A percentile compares a stretch with the other conserved stretches of the same genome.
phyloP scores from a whole-genome alignment of 2,888 invertebrate genomes.

The Morpho deidamia region DNA sequence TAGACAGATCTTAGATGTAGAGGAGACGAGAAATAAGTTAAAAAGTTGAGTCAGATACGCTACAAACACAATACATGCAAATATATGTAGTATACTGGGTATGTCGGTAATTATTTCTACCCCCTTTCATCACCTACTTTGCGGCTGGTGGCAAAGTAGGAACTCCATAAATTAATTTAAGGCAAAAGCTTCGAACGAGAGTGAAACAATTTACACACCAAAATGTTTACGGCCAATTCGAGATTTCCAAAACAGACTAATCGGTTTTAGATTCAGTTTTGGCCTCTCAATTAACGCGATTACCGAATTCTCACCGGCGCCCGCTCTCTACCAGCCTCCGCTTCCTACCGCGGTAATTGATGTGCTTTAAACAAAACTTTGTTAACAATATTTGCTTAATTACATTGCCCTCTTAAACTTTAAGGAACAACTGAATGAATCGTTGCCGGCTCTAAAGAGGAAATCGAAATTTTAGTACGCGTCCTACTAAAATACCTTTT shows the following conservation, averaged over 20 bases:
- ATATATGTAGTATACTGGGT: no score
- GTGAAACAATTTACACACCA: not conserved
- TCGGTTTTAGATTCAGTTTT: slow-evolving; percentile 15
- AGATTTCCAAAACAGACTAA: slow-evolving; percentile 4
- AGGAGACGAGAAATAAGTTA: no score
- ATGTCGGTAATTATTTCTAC: no score
- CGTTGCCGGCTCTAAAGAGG: not conserved
- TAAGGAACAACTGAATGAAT: not conserved
- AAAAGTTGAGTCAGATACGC: no score
- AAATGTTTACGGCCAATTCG: not conserved
- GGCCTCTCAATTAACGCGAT: slow-evolving; percentile 20
- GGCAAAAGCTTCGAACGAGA: not conserved
- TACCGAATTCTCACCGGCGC: slow-evolving; percentile 6
- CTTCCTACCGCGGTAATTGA: slow-evolving; percentile 3
- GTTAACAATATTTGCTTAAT: not conserved
- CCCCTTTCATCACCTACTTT: no score
- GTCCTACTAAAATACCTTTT: no score
- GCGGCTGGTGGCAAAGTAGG: no score
- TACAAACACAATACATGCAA: no score
- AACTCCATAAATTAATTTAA: no score
- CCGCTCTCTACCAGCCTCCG: not conserved
- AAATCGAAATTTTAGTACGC: no score
- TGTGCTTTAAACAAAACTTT: slow-evolving; percentile 1
- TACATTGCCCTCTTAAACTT: not conserved
- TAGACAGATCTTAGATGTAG: no score